A percentile compares a stretch with the other conserved stretches of the same genome.
Evolutionary conservation across 2,113 vertebrate genomes (phyloP).

Genomic region (Notothenia rossii): DNA sequence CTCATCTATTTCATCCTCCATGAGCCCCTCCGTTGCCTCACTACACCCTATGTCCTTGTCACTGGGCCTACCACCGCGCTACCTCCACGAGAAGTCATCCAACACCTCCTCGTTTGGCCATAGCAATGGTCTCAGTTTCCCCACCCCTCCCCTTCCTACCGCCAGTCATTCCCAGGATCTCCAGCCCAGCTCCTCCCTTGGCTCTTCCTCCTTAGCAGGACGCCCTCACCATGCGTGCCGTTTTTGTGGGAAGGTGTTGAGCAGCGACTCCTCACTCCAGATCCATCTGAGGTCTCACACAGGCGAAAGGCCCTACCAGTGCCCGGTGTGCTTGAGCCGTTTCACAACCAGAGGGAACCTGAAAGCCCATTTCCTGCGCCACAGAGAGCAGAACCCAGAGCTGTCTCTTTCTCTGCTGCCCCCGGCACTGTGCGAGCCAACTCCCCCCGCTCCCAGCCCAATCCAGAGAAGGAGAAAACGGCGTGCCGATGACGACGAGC

Average conservation of each 20-base stretch:
- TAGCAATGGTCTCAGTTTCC: slow-evolving; percentile 71
- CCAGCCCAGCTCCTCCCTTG: slow-evolving; percentile 73
- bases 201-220: slow-evolving; percentile 65
- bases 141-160: slow-evolving; percentile 71
- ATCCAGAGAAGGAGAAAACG: slow-evolving; percentile 82
- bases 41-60: slow-evolving; percentile 83
- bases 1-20: slow-evolving; percentile 65
- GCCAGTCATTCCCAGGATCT: slow-evolving; percentile 79
- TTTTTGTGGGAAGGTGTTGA: slow-evolving; percentile 93
- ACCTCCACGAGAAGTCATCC: slow-evolving; percentile 88
- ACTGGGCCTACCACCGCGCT: slow-evolving; percentile 81
- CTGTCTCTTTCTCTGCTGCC: slow-evolving; percentile 93
- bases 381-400: slow-evolving; percentile 92
- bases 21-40: slow-evolving; percentile 76
- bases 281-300: slow-evolving; percentile 95
- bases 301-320: slow-evolving; percentile 93
- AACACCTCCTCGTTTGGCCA: slow-evolving; percentile 78
- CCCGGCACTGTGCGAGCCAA: slow-evolving; percentile 80
- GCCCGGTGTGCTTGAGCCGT: slow-evolving; percentile 92
- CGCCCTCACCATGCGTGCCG: slow-evolving; percentile 89
- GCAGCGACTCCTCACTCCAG: slow-evolving; percentile 93
- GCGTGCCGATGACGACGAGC: slow-evolving; percentile 82
- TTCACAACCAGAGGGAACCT: slow-evolving; percentile 95
- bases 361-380: slow-evolving; percentile 93
- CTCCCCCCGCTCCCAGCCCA: slow-evolving; percentile 73